phyloP scores from a whole-genome alignment of 2,113 vertebrate species.

The Entomyzon cyanotis region DNA sequence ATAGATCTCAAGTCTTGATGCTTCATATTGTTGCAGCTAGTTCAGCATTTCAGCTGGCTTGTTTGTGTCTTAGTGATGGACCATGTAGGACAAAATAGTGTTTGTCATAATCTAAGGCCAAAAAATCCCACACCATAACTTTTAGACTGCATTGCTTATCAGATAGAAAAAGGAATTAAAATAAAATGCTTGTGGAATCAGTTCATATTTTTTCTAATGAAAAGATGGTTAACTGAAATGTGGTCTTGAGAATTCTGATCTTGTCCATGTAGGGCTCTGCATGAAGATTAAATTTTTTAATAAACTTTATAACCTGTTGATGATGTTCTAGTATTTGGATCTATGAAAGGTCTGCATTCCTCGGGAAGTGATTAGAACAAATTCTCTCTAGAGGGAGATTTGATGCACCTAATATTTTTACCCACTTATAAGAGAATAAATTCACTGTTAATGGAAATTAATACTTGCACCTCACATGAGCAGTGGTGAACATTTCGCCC shows the following conservation, averaged over 20 bases:
- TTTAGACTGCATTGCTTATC: background rate
- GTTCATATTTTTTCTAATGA: background rate
- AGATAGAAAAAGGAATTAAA: background rate
- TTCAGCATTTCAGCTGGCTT: background rate
- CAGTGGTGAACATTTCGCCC: background rate
- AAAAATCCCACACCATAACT: background rate
- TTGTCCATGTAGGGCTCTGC: background rate
- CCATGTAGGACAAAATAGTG: background rate
- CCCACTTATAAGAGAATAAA: background rate
- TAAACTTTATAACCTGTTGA: background rate
- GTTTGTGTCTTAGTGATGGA: background rate
- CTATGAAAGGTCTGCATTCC: background rate
- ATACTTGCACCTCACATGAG: background rate
- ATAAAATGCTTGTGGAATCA: background rate
- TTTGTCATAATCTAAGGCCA: background rate
- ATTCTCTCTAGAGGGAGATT: background rate
- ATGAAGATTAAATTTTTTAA: background rate
- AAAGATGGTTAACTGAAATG: background rate
- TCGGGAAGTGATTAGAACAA: background rate
- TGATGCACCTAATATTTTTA: background rate
- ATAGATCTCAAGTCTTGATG: background rate
- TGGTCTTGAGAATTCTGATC: background rate
- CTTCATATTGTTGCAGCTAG: background rate
- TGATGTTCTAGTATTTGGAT: background rate
- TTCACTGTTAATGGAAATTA: background rate